A percentile compares a stretch with the other conserved stretches of the same genome.
Evolutionary conservation across 2,797 vertebrate genomes (phyloP).

Genomic region (Poeciliopsis presidionis): DNA sequence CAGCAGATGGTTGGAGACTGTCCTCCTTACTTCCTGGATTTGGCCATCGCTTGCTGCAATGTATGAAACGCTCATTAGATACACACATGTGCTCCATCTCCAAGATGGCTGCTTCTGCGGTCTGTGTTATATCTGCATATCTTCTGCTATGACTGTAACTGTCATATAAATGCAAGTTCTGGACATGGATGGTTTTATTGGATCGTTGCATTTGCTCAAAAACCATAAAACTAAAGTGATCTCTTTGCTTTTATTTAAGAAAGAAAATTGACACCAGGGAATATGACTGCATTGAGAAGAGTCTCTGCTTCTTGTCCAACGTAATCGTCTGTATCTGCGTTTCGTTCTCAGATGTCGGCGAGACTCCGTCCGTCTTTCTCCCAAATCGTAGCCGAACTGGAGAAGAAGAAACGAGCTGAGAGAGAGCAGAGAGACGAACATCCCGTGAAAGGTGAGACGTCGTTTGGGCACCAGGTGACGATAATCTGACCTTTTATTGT

Average conservation of each 20-base stretch:
- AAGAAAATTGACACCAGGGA: neutral
- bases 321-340: neutral
- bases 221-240: neutral
- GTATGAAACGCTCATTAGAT: slow-evolving; percentile 75
- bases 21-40: slow-evolving; percentile 85
- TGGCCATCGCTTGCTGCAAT: slow-evolving; percentile 91
- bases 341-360: slow-evolving; percentile 83
- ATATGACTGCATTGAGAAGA: neutral
- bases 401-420: slow-evolving; percentile 66
- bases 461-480: neutral
- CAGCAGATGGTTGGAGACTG: slow-evolving; percentile 89
- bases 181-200: neutral
- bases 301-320: neutral
- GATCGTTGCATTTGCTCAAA: neutral
- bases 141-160: neutral
- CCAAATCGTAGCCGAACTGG: slow-evolving; percentile 85
- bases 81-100: neutral
- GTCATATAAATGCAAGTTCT: neutral
- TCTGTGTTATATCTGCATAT: neutral
- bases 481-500: fast-evolving
- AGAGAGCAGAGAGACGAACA: slow-evolving; percentile 50
- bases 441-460: slow-evolving; percentile 55
- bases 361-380: slow-evolving; percentile 87
- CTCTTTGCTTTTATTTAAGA: neutral
- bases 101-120: neutral